Base-by-base conservation (phyloP, 2,797 vertebrate species). In the Acanthurus tractus region DNA sequence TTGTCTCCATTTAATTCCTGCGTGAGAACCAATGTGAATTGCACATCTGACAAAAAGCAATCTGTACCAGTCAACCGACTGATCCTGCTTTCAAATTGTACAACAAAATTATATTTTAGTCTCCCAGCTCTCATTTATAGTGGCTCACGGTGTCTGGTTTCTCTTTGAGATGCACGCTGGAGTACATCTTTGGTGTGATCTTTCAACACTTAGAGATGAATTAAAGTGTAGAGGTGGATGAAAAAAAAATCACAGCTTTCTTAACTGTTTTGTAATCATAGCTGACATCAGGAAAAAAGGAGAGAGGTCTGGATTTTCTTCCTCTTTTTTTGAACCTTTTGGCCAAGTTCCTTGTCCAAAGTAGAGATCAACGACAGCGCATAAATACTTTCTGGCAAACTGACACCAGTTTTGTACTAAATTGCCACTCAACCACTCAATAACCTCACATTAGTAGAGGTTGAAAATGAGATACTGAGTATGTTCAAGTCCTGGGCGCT, bases 1-100 rank as follows among this genome's bases (percentile, higher is more conserved):
- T 13, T 3, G 4, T 40, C 18, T 36, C 49, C 42, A 48, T 48
- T 58, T 13, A 20, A 40, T 53, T 42, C 2, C 20, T 44, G 6
- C 45, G 20, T 59, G 44, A 45, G 57, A 65, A 57, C 36, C 23
- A 29, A 8, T 45, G 48, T 63, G 45, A 70, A 59, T 65, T 22
- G 4, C 20, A 40, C 36, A 49, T n/a, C 45, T 55, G 20, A 23
- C 8, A 62, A 40, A 74, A 48, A 1, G 0, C 23, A 38, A 50
- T 34, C 50, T 12, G 20, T n/a, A 34, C n/a, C 13, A 44, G 61
- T 74, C 63, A 83, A 63, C 62, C 44, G 22, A 15, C 18, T 7
- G 36, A 62, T 79, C 34, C 22, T 48, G 6, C 40, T 57, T 17
- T 80, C 20, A 50, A 65, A 42, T 75, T 67, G 63, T 48, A 50